Evolutionary conservation across 2,888 invertebrate genomes (phyloP), one percentile per base, ranked within the genome.

Genomic region (Anaspis maculata): DNA sequence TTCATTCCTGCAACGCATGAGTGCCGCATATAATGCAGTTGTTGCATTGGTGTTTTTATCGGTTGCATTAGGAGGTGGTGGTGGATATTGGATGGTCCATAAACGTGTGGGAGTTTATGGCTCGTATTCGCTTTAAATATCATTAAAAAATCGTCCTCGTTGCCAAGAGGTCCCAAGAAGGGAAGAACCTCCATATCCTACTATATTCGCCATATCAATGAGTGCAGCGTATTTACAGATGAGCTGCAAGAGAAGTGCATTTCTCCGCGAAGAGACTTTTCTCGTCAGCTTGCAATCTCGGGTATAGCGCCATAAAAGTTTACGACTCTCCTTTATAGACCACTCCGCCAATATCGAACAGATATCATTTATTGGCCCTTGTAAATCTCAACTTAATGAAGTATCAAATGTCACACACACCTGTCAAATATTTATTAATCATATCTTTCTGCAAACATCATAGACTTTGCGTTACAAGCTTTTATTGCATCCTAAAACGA

Each of bases 361-460:
- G 59, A 61, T 61, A 62, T 60, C 61, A 52, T 61, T 61, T 62
- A 62, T 62, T 61, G 56, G 52, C 50, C 54, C 54, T 57, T 61
- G 57, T 62, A 62, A 62, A 62, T 62, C 61, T 60, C 54, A 47
- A 53, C 54, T 56, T 59, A 59, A 59, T 58, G 56, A 60, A 59
- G 57, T 60, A 61, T 58, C 51, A 56, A 55, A 54, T 56, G 60
- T 61, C 60, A 53, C 49, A 51, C 45, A 55, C 61, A 62, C 61
- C 61, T 62, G 61, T 59, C 59, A 57, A 54, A 51, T 52, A 52
- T 51, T 51, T 48, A 48, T 47, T 51, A 51, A 50, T 47, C 45
- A 41, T 46, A 50, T 50, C 48, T 48, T 45, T 51, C 34, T 29
- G 41, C 49, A 49, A 49, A 49, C 45, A 46, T 45, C 44, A 39